phyloP scores from a whole-genome alignment of 2,797 vertebrate species.

The Glyptemys insculpta region DNA sequence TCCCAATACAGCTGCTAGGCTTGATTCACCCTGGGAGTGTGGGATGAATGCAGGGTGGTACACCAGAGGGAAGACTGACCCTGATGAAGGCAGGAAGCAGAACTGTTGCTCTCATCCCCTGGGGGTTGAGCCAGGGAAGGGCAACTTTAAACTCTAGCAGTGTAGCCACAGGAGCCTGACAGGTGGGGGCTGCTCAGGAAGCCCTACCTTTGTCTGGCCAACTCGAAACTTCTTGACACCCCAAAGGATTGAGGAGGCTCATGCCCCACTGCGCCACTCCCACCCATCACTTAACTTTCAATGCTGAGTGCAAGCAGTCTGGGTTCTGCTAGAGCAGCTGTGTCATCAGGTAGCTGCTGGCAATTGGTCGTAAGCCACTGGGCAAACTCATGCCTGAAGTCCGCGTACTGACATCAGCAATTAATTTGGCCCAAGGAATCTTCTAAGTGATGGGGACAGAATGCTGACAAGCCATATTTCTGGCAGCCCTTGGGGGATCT shows the following conservation, averaged over 20 bases:
- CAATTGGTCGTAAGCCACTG: fast-evolving
- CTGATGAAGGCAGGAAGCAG: not conserved
- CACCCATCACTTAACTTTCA: not conserved
- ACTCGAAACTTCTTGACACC: not conserved
- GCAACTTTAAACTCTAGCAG: not conserved
- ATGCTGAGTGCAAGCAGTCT: not conserved
- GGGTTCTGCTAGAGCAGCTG: not conserved
- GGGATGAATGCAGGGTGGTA: not conserved
- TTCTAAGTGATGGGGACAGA: not conserved
- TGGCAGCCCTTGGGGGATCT: not conserved
- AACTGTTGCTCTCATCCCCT: not conserved
- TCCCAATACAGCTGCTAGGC: not conserved
- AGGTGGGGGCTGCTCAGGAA: not conserved
- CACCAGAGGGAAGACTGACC: not conserved
- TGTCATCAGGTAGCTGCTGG: not conserved
- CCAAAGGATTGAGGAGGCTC: not conserved
- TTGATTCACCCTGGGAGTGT: not conserved
- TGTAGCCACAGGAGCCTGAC: not conserved
- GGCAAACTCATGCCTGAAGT: not conserved
- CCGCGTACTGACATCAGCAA: not conserved
- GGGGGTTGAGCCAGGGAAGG: not conserved
- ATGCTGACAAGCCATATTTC: not conserved
- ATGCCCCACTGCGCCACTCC: not conserved
- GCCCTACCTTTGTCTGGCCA: not conserved
- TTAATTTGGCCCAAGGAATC: not conserved